phyloP scores from a whole-genome alignment of 2,888 invertebrate species.

The Pilophorus perplexus region DNA sequence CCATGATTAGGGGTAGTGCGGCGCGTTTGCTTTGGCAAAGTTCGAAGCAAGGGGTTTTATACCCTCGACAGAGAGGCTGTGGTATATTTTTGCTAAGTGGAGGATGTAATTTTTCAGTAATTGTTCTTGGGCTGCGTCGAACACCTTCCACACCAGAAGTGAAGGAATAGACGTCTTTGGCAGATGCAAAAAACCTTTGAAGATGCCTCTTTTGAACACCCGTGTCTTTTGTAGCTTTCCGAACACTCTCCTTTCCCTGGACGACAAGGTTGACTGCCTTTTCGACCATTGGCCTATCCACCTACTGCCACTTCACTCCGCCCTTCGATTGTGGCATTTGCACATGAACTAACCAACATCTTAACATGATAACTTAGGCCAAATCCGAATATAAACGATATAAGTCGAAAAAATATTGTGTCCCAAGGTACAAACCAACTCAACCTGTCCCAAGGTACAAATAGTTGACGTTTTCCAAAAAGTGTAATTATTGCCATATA shows the following conservation, averaged over 20 bases:
- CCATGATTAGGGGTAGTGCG: slow-evolving; percentile 7
- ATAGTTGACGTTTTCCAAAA: not conserved
- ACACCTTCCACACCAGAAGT: slow-evolving; percentile 13
- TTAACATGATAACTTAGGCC: not conserved
- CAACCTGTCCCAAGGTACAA: not conserved
- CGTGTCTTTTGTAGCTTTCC: not conserved
- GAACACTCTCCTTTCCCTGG: not conserved
- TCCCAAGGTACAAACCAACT: slow-evolving; percentile 26
- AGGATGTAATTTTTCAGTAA: slow-evolving; percentile 7
- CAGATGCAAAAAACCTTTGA: not conserved
- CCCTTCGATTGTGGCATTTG: slow-evolving; percentile 14
- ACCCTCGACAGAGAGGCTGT: slow-evolving; percentile 1
- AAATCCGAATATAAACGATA: not conserved
- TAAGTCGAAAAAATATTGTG: slow-evolving; percentile 9
- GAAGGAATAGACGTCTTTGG: slow-evolving; percentile 3
- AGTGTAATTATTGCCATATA: not conserved
- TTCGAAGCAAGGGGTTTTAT: slow-evolving; percentile 3
- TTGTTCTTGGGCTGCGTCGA: slow-evolving; percentile 3
- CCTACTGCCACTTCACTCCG: not conserved
- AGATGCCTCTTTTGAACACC: slow-evolving; percentile 5
- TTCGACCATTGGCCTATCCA: slow-evolving; percentile 9
- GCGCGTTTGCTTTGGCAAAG: not conserved
- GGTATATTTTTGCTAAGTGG: slow-evolving; percentile 6
- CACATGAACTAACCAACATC: slow-evolving; percentile 4
- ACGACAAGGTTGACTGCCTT: slow-evolving; percentile 16